A percentile compares a stretch with the other conserved stretches of the same genome.
Evolutionary conservation across 2,888 invertebrate species (phyloP).

Genomic region (Actias luna): DNA sequence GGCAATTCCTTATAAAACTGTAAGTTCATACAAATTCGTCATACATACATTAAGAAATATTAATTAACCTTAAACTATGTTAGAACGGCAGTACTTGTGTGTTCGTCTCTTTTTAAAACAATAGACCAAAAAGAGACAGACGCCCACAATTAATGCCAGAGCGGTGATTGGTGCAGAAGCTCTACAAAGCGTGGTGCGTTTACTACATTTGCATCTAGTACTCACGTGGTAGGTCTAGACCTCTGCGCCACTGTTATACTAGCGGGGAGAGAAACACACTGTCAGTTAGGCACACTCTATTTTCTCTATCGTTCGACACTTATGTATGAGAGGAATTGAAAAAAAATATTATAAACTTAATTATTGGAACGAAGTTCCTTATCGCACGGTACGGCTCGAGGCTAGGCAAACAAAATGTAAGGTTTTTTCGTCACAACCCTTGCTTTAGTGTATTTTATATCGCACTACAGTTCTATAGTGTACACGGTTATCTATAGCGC

Average conservation of each 20-base stretch:
- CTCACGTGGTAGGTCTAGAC: slow-evolving; percentile 81
- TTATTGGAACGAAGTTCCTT: neutral
- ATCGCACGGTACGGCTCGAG: too few species aligned
- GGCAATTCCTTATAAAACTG: neutral
- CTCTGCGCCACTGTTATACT: slow-evolving; percentile 81
- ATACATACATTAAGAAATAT: neutral
- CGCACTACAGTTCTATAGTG: too few species aligned
- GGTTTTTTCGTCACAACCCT: too few species aligned
- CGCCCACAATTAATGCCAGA: neutral
- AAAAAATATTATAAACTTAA: neutral
- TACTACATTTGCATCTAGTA: slow-evolving; percentile 39
- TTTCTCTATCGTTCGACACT: slow-evolving; percentile 9
- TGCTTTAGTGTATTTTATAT: too few species aligned
- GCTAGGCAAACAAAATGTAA: too few species aligned
- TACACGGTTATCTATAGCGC: too few species aligned
- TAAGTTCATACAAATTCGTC: neutral
- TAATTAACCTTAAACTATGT: neutral
- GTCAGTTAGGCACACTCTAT: slow-evolving; percentile 48
- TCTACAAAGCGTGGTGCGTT: slow-evolving; percentile 21
- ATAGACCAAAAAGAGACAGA: slow-evolving; percentile 9
- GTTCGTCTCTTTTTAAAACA: neutral
- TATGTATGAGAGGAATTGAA: slow-evolving; percentile 11
- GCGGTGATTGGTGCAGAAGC: slow-evolving; percentile 20
- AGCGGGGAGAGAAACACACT: slow-evolving; percentile 69
- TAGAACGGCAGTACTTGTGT: neutral